Evolutionary conservation across 2,797 vertebrate species (phyloP).

Genomic region (Siniperca undulata): DNA sequence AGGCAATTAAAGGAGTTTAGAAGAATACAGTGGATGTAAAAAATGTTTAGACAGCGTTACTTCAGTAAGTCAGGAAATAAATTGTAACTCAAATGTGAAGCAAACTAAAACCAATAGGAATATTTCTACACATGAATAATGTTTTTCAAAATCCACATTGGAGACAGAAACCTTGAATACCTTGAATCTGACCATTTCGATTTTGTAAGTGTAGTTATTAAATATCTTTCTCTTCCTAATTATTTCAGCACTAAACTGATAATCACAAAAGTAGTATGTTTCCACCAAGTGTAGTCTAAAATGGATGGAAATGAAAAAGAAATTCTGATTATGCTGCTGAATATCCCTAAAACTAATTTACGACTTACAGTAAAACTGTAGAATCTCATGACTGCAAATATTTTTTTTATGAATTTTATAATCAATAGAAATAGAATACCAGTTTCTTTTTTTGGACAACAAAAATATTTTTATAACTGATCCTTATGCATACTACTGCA

Average conservation of each 20-base stretch:
- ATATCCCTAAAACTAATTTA: not conserved
- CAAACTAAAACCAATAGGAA: not conserved
- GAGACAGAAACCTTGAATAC: not conserved
- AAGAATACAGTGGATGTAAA: not conserved
- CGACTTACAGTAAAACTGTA: not conserved
- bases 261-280: not conserved
- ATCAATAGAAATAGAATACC: not conserved
- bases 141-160: not conserved
- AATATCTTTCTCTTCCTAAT: not conserved
- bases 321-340: not conserved
- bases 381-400: not conserved
- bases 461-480: not conserved
- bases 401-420: no score
- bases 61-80: not conserved
- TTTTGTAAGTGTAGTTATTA: not conserved
- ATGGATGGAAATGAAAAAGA: not conserved
- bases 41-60: not conserved
- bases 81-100: not conserved
- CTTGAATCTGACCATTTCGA: not conserved
- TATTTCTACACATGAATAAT: not conserved
- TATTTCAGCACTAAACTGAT: not conserved
- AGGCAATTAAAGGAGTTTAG: constrained; percentile 17
- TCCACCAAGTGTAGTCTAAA: not conserved
- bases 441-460: not conserved
- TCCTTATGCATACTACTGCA: not conserved